Percentiles rank a stretch among this genome's conserved stretches.
Conservation (phyloP, 2,888 invertebrate species). For the Mellilla xanthometata region DNA sequence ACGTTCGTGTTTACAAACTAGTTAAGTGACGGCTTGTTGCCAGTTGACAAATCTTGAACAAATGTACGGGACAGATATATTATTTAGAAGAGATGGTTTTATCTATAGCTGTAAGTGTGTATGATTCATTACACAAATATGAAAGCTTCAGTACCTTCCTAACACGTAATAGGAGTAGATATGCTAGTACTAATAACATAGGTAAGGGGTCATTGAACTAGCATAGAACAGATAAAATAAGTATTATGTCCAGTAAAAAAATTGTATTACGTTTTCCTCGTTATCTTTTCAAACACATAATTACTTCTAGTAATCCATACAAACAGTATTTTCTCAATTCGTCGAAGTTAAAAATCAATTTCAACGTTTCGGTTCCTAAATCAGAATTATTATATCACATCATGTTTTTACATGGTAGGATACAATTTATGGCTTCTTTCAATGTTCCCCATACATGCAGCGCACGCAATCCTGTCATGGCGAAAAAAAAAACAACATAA, state of each 20-base stretch:
- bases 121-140: too few species aligned
- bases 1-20: conserved; percentile 68
- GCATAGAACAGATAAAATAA: too few species aligned
- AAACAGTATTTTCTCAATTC: conserved; percentile 6
- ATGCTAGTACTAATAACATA: too few species aligned
- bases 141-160: too few species aligned
- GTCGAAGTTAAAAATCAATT: conserved; percentile 23
- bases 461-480: conserved; percentile 60
- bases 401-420: conserved; percentile 48
- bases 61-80: conserved; percentile 37
- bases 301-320: too few species aligned
- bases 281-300: too few species aligned
- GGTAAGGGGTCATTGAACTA: too few species aligned
- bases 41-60: conserved; percentile 52
- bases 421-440: conserved; percentile 59
- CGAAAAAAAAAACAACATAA: conserved; percentile 52
- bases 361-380: conserved; percentile 25
- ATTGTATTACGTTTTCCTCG: too few species aligned
- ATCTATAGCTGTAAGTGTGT: too few species aligned
- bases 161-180: too few species aligned
- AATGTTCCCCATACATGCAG: conserved; percentile 57
- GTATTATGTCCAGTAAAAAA: too few species aligned
- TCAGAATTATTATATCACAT: conserved; percentile 54
- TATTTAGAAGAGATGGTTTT: not conserved
- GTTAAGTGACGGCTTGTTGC: conserved; percentile 62